Evolutionary conservation across 2,113 vertebrate species (phyloP).

Genomic region (Cercocebus atys): DNA sequence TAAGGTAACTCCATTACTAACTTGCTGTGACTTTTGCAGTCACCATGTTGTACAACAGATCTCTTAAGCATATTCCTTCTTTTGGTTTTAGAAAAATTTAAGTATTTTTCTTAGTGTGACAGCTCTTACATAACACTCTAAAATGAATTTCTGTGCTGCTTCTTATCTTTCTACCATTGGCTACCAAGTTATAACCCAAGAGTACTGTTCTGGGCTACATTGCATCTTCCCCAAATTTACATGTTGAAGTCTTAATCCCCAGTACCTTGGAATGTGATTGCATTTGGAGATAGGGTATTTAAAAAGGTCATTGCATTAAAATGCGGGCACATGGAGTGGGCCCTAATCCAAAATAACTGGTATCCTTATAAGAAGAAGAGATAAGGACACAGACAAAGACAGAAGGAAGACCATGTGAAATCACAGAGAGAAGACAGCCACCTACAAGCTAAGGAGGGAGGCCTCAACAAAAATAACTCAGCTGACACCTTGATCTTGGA

Average conservation of each 20-base stretch:
- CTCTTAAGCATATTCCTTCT: not conserved
- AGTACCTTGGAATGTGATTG: not conserved
- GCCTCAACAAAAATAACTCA: not conserved
- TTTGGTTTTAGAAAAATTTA: not conserved
- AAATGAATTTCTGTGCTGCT: not conserved
- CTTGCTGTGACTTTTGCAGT: not conserved
- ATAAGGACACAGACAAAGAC: not conserved
- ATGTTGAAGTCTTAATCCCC: not conserved
- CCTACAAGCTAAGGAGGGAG: not conserved
- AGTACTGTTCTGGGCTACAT: not conserved
- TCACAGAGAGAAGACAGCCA: not conserved
- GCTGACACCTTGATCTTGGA: not conserved
- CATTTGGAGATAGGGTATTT: not conserved
- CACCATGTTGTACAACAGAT: not conserved
- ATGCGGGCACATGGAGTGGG: not conserved
- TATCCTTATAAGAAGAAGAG: not conserved
- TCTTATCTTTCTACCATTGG: not conserved
- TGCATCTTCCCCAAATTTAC: not conserved
- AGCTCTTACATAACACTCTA: not conserved
- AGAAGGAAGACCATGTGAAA: not conserved
- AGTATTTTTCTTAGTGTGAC: not conserved
- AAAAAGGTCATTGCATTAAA: not conserved
- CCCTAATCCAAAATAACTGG: not conserved
- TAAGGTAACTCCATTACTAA: not conserved
- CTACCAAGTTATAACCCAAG: not conserved